Percentiles rank a stretch among this genome's conserved stretches.
These are phyloP conservation scores for Oppia nitens DNA, from an alignment of 1,140 invertebrate species.

Conservation along the genomic window DNA sequence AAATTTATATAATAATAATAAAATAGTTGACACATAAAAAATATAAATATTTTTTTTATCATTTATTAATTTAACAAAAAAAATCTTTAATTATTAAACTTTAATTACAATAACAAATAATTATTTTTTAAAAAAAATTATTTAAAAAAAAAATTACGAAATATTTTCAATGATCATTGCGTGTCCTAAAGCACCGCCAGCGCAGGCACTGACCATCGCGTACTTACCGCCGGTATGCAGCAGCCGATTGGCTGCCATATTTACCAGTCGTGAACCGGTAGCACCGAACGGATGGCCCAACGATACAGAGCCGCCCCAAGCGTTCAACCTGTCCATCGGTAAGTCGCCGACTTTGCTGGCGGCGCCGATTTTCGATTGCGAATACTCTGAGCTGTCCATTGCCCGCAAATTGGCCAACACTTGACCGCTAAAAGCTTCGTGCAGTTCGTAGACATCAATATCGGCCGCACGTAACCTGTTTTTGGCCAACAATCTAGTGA, in stretches of 20 bases:
- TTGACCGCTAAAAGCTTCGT: slow-evolving; percentile 98
- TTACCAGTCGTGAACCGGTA: slow-evolving; percentile 60
- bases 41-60: no score
- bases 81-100: no score
- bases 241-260: slow-evolving; percentile 73
- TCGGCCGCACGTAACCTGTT: slow-evolving; percentile 68
- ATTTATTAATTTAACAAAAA: no score
- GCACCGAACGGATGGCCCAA: slow-evolving; percentile 99
- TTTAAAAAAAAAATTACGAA: no score
- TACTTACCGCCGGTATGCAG: slow-evolving; percentile 82
- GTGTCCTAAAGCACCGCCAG: slow-evolving; percentile 82
- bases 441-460: slow-evolving; percentile 93
- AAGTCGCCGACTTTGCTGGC: slow-evolving; percentile 62
- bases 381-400: slow-evolving; percentile 91
- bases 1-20: no score
- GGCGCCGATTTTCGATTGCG: slow-evolving; percentile 67
- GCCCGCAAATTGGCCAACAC: slow-evolving; percentile 93
- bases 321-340: slow-evolving; percentile 80
- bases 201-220: slow-evolving; percentile 85
- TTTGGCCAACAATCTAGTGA: slow-evolving; percentile 70
- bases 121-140: no score
- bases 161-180: slow-evolving; percentile 73
- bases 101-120: no score
- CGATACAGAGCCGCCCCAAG: slow-evolving; percentile 92
- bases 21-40: no score